Evolutionary conservation across 2,888 invertebrate genomes (phyloP), one percentile per base, ranked within the genome.

Genomic region (Ornithoptera priamus): DNA sequence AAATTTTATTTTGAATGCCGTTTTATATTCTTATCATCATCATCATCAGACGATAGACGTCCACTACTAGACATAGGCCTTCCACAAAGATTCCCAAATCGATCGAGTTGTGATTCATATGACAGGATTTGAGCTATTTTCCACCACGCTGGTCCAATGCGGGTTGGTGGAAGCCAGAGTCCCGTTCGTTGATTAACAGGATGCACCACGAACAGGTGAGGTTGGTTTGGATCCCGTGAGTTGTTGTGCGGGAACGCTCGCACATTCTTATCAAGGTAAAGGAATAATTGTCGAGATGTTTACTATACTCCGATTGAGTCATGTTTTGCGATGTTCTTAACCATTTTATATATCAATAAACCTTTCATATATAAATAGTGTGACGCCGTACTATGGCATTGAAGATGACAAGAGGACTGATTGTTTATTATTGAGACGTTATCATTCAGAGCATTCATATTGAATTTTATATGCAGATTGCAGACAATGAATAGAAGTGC

Each of bases 251-350:
- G 30, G 30, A 30, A 30, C 30, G 30, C 30, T 30, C 30, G 30
- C 30, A n/a, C 24, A 22, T 58, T 58, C n/a, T 58, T 24, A 58
- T 24, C 22, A 22, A 22, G 12, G 57, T 12, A 58, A 15, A 58
- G 22, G 53, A 58, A 58, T 20, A 58, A 22, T 0, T 58, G 24
- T 58, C 57, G 57, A 58, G 57, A 58, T 12, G 7, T 22, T 58
- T 58, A 4, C n/a, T 12, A 53, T 53, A 7, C 7, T 46, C 7
- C 20, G 20, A 20, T 8, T 58, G 57, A 58, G 57, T 58, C 57
- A 58, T 58, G 22, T 58, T 22, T 58, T 58, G 57, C 57, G 53
- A n/a, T n/a, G 53, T 53, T 53, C 53, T 6, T n/a, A 53, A 53
- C 46, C 12, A 46, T 46, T 15, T 10, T 20, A 20, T 1, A 56